A percentile compares a stretch with the other conserved stretches of the same genome.
Evolutionary conservation across 2,888 invertebrate species (phyloP).

Genomic region (Gerris lacustris): DNA sequence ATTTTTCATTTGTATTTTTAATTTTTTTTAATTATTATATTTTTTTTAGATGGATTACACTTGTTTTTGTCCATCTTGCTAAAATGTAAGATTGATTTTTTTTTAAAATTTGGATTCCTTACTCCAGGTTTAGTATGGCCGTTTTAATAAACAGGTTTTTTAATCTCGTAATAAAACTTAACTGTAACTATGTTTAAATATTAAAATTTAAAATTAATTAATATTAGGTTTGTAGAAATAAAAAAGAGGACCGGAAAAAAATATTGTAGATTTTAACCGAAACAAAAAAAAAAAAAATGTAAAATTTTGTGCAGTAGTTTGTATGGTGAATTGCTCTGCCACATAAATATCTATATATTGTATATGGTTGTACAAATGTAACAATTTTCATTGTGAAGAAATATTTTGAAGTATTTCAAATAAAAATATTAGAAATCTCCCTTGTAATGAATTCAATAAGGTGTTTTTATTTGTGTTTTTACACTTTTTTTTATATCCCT

Average conservation of each 20-base stretch:
- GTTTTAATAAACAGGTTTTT: neutral
- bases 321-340: constrained; percentile 26
- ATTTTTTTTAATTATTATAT: no score
- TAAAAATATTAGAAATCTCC: constrained; percentile 19
- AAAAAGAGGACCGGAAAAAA: neutral
- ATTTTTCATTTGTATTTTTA: no score
- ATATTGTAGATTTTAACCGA: neutral
- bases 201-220: neutral
- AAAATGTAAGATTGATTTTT: no score
- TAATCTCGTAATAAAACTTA: neutral
- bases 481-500: no score
- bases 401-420: constrained; percentile 32
- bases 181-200: constrained; percentile 1
- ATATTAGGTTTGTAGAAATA: constrained; percentile 24
- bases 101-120: no score
- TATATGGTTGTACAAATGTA: constrained; percentile 43
- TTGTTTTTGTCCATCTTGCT: no score
- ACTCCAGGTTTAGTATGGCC: neutral
- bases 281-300: constrained; percentile 19
- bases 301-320: constrained; percentile 29
- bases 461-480: no score
- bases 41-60: no score
- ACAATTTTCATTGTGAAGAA: constrained; percentile 36
- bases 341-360: constrained; percentile 32
- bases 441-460: no score